Conservation (phyloP, 1,140 invertebrate species). For the Neodiprion virginianus region DNA sequence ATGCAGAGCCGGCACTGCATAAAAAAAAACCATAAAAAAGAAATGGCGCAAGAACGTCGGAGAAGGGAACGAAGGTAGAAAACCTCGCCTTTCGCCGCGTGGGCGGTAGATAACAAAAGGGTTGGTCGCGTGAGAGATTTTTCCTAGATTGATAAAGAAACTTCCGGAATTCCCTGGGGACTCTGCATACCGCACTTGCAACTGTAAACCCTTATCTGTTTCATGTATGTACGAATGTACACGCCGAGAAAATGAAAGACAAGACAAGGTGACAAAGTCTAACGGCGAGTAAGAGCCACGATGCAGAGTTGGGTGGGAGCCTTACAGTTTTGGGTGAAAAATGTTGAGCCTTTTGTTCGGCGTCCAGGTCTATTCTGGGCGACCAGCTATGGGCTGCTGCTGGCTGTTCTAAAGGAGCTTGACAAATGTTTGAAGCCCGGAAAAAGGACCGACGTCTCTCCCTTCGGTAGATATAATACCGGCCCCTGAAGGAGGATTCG, state of each 20-base stretch:
- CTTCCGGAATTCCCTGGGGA: no score
- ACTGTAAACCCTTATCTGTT: no score
- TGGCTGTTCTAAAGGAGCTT: neutral
- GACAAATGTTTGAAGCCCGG: slow-evolving; percentile 4
- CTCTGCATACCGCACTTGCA: no score
- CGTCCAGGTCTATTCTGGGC: neutral
- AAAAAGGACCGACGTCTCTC: neutral
- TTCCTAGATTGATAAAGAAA: no score
- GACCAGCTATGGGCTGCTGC: neutral
- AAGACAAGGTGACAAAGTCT: no score
- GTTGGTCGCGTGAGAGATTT: no score
- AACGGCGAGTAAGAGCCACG: no score
- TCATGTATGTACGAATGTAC: no score
- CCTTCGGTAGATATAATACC: neutral
- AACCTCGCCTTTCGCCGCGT: neutral
- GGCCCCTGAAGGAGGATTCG: neutral
- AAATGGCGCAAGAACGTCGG: neutral
- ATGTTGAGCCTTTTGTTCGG: neutral
- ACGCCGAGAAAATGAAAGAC: no score
- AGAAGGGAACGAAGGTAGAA: neutral
- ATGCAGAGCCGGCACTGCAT: neutral
- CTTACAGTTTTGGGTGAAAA: no score
- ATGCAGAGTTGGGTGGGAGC: no score
- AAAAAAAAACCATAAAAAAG: neutral
- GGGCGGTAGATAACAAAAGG: no score